These are phyloP conservation scores for Leptinotarsa defecta DNA, from an alignment of 1,140 invertebrate species.

Conservation along the genomic window DNA sequence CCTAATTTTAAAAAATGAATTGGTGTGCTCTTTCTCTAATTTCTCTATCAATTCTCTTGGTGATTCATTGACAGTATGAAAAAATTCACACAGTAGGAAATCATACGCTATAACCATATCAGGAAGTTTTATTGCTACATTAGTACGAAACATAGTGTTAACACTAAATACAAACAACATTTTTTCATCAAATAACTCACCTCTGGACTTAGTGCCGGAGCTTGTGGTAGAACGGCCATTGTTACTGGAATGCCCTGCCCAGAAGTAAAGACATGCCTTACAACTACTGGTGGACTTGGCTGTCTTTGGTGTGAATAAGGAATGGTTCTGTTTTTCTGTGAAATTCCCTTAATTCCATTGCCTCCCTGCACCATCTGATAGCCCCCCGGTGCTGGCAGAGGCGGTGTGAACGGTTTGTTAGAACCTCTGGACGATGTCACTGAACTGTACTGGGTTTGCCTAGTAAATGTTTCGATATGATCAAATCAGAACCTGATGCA, in stretches of 20 bases:
- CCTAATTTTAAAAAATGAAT: no score
- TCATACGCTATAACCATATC: no score
- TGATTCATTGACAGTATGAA: no score
- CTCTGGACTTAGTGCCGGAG: constrained; percentile 52
- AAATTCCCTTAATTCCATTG: constrained; percentile 51
- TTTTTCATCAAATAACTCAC: constrained; percentile 30
- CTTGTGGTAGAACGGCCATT: constrained; percentile 62
- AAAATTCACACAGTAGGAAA: no score
- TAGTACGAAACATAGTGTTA: no score
- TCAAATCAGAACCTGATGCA: neutral
- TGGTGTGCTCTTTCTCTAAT: no score
- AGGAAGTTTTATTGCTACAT: no score
- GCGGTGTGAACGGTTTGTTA: constrained; percentile 56
- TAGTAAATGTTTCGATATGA: neutral
- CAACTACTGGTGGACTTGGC: constrained; percentile 59
- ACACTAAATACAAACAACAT: no score
- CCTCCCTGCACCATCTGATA: constrained; percentile 47
- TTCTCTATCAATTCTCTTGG: no score
- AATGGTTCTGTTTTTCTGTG: constrained; percentile 46
- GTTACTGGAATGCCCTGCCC: constrained; percentile 62
- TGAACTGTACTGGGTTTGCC: constrained; percentile 46
- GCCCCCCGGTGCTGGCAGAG: constrained; percentile 50
- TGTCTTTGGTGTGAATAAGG: constrained; percentile 53
- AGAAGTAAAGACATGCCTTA: constrained; percentile 64
- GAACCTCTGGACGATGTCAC: constrained; percentile 49